phyloP scores from a whole-genome alignment of 2,888 invertebrate species.

The Helobdella robusta region DNA sequence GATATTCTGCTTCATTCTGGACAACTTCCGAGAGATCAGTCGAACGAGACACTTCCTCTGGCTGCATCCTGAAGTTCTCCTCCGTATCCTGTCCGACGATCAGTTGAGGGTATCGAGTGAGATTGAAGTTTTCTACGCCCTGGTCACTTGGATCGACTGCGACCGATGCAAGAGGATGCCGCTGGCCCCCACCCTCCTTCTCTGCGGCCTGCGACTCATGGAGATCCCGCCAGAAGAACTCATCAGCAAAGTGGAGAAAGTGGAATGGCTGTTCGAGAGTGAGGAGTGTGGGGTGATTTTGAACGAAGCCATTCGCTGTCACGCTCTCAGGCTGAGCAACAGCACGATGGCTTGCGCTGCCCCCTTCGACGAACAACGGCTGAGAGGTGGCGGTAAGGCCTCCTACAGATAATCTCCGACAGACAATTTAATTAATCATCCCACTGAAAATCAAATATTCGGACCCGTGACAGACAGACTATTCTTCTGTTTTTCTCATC shows the following conservation, averaged over 20 bases:
- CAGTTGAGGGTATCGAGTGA: conserved; percentile 26
- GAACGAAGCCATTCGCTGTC: conserved; percentile 24
- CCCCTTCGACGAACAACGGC: conserved; percentile 19
- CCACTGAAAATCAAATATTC: background rate
- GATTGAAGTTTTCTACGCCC: conserved; percentile 39
- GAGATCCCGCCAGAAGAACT: conserved; percentile 38
- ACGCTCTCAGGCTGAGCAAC: conserved; percentile 23
- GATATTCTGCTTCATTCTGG: conserved; percentile 23
- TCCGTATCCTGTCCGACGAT: conserved; percentile 25
- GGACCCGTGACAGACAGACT: too few species aligned
- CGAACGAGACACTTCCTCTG: conserved; percentile 25
- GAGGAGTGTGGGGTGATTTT: conserved; percentile 23
- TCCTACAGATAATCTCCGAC: background rate
- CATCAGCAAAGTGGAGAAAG: conserved; percentile 38
- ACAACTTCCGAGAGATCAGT: conserved; percentile 23
- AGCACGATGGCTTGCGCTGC: conserved; percentile 1
- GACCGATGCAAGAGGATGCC: conserved; percentile 36
- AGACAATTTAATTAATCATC: background rate
- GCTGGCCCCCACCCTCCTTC: conserved; percentile 35
- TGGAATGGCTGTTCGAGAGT: conserved; percentile 33
- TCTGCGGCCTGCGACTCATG: conserved; percentile 35
- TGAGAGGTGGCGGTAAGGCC: background rate
- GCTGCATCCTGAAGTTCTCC: conserved; percentile 25
- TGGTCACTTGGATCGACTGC: conserved; percentile 40
- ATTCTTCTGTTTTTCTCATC: too few species aligned